Conservation (phyloP, 1,140 invertebrate species). For the Brachionus asplanchnoidis region DNA sequence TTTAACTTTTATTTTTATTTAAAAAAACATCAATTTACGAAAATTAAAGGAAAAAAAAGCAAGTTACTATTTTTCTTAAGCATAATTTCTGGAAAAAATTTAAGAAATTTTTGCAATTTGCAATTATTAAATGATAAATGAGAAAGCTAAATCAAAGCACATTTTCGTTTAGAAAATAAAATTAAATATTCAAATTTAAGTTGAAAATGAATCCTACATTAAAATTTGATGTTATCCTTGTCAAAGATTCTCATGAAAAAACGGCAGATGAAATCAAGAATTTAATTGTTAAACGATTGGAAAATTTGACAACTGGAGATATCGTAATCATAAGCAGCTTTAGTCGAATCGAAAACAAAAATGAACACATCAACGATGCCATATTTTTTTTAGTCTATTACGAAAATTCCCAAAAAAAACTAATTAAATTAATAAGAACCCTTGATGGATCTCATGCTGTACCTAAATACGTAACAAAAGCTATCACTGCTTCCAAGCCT, state of each 20-base stretch:
- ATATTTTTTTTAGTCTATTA: background rate
- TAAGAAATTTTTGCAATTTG: background rate
- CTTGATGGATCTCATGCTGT: background rate
- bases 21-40: no score
- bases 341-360: background rate
- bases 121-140: background rate
- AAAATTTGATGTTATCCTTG: background rate
- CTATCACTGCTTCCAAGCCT: background rate
- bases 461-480: background rate
- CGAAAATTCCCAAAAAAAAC: background rate
- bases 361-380: background rate
- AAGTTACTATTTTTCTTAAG: no score
- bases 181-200: background rate
- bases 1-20: no score
- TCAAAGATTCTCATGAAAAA: background rate
- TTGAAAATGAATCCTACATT: background rate
- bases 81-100: background rate
- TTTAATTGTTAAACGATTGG: background rate
- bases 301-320: background rate
- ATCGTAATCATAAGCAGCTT: background rate
- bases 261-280: background rate
- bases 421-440: background rate
- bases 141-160: background rate
- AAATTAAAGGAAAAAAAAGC: no score
- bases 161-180: background rate